Conservation (phyloP, 2,888 invertebrate genomes). For the Hemistola chrysoprasaria region DNA sequence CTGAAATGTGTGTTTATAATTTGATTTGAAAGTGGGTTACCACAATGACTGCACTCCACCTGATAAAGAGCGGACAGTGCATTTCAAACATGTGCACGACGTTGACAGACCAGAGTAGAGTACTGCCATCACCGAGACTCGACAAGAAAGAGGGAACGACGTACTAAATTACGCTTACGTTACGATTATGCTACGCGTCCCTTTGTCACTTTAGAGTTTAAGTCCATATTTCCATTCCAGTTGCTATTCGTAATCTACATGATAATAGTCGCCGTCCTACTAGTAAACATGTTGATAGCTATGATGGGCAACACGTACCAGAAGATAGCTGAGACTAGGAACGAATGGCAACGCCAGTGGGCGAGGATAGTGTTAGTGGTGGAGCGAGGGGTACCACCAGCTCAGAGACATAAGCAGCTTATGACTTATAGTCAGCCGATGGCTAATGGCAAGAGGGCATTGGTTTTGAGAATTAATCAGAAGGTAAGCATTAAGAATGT, state of each 20-base stretch:
- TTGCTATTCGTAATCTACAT: slow-evolving; percentile 97
- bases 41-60: too few species aligned
- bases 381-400: slow-evolving; percentile 97
- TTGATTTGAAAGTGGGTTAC: too few species aligned
- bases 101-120: too few species aligned
- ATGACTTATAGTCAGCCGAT: slow-evolving; percentile 97
- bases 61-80: too few species aligned
- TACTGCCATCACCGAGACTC: too few species aligned
- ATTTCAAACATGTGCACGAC: too few species aligned
- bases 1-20: too few species aligned
- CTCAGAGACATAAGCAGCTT: slow-evolving; percentile 91
- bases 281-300: slow-evolving; percentile 99
- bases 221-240: slow-evolving; percentile 78
- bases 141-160: too few species aligned
- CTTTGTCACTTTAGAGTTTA: too few species aligned
- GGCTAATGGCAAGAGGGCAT: slow-evolving; percentile 92
- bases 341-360: slow-evolving; percentile 99
- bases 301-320: slow-evolving; percentile 99
- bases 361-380: slow-evolving; percentile 98
- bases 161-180: too few species aligned
- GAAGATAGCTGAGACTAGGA: slow-evolving; percentile 97
- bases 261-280: slow-evolving; percentile 96
- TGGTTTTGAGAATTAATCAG: slow-evolving; percentile 94
- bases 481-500: slow-evolving; percentile 83
- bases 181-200: too few species aligned